phyloP scores from a whole-genome alignment of 2,797 vertebrate genomes.

The Dallia pectoralis region DNA sequence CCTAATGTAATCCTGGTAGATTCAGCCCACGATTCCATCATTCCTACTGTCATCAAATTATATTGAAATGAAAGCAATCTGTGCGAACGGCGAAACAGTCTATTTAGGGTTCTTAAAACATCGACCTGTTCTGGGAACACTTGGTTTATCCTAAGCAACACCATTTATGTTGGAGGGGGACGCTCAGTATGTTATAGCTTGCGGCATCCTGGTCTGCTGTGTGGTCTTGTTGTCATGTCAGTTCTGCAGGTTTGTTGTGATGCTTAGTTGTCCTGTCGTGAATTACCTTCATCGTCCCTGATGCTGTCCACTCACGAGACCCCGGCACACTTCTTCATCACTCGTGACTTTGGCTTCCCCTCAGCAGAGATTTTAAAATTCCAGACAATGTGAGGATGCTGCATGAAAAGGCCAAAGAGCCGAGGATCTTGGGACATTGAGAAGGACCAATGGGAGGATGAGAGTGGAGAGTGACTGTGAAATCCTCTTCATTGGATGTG shows the following conservation, averaged over 20 bases:
- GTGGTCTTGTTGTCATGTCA: conserved; percentile 24
- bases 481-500: neutral
- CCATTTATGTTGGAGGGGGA: conserved; percentile 15
- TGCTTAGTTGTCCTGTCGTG: conserved; percentile 25
- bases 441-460: neutral
- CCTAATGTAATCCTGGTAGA: neutral
- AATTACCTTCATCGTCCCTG: conserved; percentile 22
- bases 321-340: neutral
- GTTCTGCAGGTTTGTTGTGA: conserved; percentile 23
- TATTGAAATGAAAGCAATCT: conserved; percentile 9
- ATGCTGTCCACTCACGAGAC: neutral
- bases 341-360: neutral
- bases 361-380: neutral
- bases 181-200: conserved; percentile 9
- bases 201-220: neutral
- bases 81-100: conserved; percentile 11
- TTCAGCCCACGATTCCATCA: conserved; percentile 8
- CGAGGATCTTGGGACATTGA: neutral
- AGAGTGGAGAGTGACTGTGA: neutral
- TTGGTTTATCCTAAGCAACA: conserved; percentile 3
- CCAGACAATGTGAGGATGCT: neutral
- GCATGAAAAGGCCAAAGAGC: neutral
- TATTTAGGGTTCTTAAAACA: neutral
- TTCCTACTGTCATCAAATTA: neutral
- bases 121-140: neutral